A percentile compares a stretch with the other conserved stretches of the same genome.
These are phyloP conservation scores for Eristalis intricaria DNA, from an alignment of 2,888 invertebrate species.

Conservation along the genomic window DNA sequence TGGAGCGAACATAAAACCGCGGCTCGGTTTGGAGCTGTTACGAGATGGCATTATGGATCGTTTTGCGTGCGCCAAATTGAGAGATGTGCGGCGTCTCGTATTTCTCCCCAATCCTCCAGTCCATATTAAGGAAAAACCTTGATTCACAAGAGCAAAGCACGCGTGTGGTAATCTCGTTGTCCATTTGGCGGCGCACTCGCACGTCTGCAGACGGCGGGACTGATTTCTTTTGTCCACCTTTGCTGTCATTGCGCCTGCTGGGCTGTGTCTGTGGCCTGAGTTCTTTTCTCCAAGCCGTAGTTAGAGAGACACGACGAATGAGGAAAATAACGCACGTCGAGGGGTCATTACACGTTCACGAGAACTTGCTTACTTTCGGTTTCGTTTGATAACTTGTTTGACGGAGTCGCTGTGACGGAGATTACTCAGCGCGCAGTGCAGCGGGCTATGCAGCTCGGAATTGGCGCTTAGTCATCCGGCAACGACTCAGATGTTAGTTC, in stretches of 20 bases:
- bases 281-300: neutral
- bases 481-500: neutral
- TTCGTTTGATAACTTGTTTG: neutral
- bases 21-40: slow-evolving; percentile 10
- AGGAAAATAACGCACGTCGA: neutral
- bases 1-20: slow-evolving; percentile 39
- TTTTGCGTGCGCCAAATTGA: slow-evolving; percentile 27
- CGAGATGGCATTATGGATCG: slow-evolving; percentile 34
- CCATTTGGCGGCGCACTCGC: slow-evolving; percentile 9
- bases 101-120: slow-evolving; percentile 16
- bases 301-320: neutral
- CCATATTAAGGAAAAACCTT: slow-evolving; percentile 46
- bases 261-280: neutral
- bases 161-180: slow-evolving; percentile 24
- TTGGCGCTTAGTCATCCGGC: neutral
- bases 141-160: slow-evolving; percentile 25
- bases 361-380: neutral
- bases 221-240: neutral
- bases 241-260: neutral
- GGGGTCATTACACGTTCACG: neutral
- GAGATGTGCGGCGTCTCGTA: slow-evolving; percentile 1
- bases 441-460: neutral
- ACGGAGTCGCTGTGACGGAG: too few species aligned
- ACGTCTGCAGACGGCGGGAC: neutral
- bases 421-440: neutral